A percentile compares a stretch with the other conserved stretches of the same genome.
Conservation (phyloP, 2,797 vertebrate genomes). For the Yasuhikotakia modesta region DNA sequence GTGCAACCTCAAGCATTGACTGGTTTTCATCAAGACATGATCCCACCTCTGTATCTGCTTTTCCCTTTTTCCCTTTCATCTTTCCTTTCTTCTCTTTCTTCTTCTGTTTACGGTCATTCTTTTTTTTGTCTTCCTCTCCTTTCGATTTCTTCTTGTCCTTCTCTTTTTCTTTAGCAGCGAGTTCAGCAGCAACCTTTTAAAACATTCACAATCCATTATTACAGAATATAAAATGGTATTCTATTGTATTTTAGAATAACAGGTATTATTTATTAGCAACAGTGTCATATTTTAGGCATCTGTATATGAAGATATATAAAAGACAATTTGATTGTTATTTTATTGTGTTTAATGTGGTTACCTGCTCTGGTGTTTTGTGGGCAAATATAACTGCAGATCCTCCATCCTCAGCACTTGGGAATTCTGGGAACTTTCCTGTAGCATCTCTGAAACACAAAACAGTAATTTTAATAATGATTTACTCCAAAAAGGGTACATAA, state of each 20-base stretch:
- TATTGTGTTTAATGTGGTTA: constrained; percentile 56
- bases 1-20: constrained; percentile 15
- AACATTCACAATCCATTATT: constrained; percentile 3
- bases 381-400: constrained; percentile 79
- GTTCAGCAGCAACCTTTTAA: constrained; percentile 76
- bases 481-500: neutral
- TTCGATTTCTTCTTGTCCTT: constrained; percentile 63
- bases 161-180: constrained; percentile 70
- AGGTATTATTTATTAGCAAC: neutral
- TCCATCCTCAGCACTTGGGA: constrained; percentile 76
- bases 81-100: constrained; percentile 62
- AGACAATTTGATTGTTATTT: neutral
- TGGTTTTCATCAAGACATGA: neutral
- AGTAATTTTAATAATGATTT: too few relatives aligned
- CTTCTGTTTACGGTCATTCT: constrained; percentile 56
- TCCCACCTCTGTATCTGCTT: constrained; percentile 58
- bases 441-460: constrained; percentile 72
- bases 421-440: constrained; percentile 81
- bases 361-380: constrained; percentile 83
- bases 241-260: neutral
- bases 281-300: neutral
- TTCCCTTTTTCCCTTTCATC: constrained; percentile 57
- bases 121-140: constrained; percentile 60
- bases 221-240: neutral
- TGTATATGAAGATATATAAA: neutral